Evolutionary conservation across 2,113 vertebrate genomes (phyloP).

Genomic region (Pluvianellus socialis): DNA sequence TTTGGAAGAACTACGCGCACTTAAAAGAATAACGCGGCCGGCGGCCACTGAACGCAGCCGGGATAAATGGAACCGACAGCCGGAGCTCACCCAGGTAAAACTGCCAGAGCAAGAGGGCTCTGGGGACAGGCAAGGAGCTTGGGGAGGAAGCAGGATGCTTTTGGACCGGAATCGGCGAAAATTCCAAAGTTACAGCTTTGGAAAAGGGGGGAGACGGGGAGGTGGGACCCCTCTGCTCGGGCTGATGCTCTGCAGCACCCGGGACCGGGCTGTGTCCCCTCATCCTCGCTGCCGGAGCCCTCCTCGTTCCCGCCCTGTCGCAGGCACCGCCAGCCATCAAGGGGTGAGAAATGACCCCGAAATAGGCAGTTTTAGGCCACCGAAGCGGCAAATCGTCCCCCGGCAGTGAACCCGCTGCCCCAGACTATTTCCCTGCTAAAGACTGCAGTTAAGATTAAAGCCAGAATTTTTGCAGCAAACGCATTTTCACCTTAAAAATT

Average conservation of each 20-base stretch:
- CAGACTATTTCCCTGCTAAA: neutral
- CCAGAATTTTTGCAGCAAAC: neutral
- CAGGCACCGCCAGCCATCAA: neutral
- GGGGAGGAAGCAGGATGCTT: neutral
- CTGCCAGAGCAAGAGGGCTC: neutral
- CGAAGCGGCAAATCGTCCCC: neutral
- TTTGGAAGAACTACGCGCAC: neutral
- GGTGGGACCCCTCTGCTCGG: rapidly evolving
- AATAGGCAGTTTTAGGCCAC: neutral
- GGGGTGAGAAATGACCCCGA: neutral
- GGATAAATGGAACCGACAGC: neutral
- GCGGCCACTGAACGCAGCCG: neutral
- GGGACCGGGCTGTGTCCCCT: neutral
- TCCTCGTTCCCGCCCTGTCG: neutral
- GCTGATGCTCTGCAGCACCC: neutral
- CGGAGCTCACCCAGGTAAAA: neutral
- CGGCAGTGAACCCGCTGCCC: rapidly evolving
- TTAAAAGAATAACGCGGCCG: neutral
- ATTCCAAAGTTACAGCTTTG: neutral
- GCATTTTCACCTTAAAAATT: neutral
- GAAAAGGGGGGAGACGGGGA: neutral
- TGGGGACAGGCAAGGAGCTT: neutral
- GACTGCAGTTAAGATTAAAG: neutral
- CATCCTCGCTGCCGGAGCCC: neutral
- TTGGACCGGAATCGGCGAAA: neutral